A percentile compares a stretch with the other conserved stretches of the same genome.
Evolutionary conservation across 2,797 vertebrate species (phyloP).

Genomic region (Ibycter americanus): DNA sequence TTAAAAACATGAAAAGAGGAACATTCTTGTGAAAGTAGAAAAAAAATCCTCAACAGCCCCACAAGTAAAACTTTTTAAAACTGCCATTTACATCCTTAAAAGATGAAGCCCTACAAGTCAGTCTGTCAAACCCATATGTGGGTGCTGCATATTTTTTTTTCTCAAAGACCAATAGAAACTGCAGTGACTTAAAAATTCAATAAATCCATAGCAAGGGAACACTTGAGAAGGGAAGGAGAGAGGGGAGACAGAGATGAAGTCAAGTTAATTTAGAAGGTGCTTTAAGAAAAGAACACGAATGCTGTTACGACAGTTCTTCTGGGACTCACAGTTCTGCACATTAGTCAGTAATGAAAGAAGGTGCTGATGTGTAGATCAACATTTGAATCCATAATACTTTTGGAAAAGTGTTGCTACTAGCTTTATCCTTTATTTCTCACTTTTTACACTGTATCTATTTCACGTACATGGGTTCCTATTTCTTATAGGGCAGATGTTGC

Average conservation of each 20-base stretch:
- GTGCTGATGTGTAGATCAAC: not conserved
- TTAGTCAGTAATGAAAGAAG: not conserved
- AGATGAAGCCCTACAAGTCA: not conserved
- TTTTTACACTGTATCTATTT: not conserved
- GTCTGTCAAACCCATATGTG: not conserved
- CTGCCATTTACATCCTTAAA: constrained; percentile 18
- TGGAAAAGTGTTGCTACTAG: not conserved
- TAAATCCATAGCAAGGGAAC: constrained; percentile 1
- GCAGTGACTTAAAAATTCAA: constrained; percentile 18
- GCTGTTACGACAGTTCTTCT: not conserved
- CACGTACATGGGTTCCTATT: not conserved
- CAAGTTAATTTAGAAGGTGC: not conserved
- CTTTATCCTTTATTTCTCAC: not conserved
- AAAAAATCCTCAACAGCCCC: not conserved
- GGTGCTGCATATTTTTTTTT: not conserved
- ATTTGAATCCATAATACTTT: not conserved
- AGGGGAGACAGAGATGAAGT: not conserved
- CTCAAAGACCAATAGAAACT: not conserved
- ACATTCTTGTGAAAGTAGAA: not conserved
- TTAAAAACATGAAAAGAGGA: constrained; percentile 11
- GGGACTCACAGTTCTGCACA: not conserved
- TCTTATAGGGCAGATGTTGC: not conserved
- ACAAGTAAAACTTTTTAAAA: not conserved
- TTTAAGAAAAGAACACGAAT: not conserved
- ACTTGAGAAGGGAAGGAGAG: not conserved